Percentiles rank a stretch among this genome's conserved stretches.
phyloP scores from a whole-genome alignment of 2,113 vertebrate species.

The Aleadryas rufinucha region DNA sequence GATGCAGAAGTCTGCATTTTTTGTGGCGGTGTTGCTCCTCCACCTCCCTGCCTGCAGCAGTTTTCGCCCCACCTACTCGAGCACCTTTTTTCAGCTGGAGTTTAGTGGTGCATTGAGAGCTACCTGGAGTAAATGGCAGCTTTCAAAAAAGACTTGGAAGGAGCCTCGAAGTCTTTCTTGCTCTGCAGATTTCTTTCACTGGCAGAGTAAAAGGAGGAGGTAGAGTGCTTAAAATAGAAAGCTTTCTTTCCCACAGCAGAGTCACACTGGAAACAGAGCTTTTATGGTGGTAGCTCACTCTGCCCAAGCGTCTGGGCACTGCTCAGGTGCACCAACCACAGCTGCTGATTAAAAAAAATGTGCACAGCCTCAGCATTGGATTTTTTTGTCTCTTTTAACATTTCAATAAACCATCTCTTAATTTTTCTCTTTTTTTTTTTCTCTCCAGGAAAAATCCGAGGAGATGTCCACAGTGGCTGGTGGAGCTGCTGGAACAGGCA shows the following conservation, averaged over 20 bases:
- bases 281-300: not conserved
- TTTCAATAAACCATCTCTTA: not conserved
- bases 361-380: rapidly evolving
- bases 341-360: not conserved
- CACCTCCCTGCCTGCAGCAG: not conserved
- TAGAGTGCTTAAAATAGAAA: not conserved
- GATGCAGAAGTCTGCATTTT: not conserved
- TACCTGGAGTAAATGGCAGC: not conserved
- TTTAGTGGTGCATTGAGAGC: not conserved
- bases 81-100: not conserved
- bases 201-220: not conserved
- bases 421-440: not conserved
- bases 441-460: not conserved
- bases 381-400: not conserved
- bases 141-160: not conserved
- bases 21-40: not conserved
- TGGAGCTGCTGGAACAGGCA: not conserved
- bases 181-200: not conserved
- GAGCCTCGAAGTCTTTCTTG: not conserved
- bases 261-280: not conserved
- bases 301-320: not conserved
- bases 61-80: not conserved
- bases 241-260: not conserved
- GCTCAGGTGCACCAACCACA: not conserved
- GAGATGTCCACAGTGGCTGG: not conserved